These are phyloP conservation scores for Chamaetylas fuelleborni DNA, from an alignment of 2,113 vertebrate species.

Conservation along the genomic window DNA sequence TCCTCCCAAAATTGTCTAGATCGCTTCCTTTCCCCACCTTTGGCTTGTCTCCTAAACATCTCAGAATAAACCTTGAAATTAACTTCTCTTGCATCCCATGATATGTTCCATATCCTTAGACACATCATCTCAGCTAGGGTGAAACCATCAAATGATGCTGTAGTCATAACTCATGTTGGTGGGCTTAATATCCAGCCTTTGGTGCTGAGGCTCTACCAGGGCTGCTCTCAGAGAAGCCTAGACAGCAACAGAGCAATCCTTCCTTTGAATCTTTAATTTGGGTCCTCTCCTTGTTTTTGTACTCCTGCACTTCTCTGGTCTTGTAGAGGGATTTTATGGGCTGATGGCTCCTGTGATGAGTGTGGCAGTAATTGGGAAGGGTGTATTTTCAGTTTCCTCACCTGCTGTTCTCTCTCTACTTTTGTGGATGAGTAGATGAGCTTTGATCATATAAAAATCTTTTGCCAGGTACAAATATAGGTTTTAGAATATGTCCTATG, in stretches of 20 bases:
- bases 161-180: neutral
- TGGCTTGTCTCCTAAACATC: neutral
- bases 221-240: no score
- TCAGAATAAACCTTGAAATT: neutral
- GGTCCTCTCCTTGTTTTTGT: neutral
- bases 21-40: rapidly evolving
- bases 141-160: neutral
- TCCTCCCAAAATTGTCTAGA: neutral
- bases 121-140: rapidly evolving
- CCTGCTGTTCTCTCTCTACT: neutral
- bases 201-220: neutral
- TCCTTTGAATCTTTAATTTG: neutral
- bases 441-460: neutral
- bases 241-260: rapidly evolving
- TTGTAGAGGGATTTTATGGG: neutral
- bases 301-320: neutral
- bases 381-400: neutral
- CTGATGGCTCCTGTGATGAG: neutral
- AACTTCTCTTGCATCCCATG: neutral
- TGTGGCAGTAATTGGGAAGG: neutral
- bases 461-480: neutral
- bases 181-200: neutral
- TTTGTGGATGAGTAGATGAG: neutral
- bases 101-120: no score
- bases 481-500: neutral